Conservation (phyloP, 1,140 invertebrate genomes). For the Medauroidea extradentata region DNA sequence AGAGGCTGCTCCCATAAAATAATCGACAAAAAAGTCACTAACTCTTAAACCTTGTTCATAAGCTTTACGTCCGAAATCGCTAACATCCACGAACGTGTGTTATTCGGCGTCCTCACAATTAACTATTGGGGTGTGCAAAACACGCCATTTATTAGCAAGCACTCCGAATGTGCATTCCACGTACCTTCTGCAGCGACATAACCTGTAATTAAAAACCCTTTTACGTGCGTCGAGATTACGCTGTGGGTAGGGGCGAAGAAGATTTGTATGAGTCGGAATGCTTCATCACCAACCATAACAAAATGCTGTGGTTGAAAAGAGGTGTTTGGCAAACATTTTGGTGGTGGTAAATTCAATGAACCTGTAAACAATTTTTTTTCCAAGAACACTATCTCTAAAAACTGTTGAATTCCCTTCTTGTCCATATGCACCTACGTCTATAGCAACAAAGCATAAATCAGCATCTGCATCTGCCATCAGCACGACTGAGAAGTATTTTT, state of each 20-base stretch:
- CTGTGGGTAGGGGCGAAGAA: too few relatives aligned
- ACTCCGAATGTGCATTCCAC: constrained; percentile 35
- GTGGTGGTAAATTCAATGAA: neutral
- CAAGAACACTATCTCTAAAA: constrained; percentile 21
- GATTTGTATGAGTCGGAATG: too few relatives aligned
- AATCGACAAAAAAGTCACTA: neutral
- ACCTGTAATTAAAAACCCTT: constrained; percentile 33
- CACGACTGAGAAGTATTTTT: constrained; percentile 37
- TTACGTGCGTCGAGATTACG: constrained; percentile 18
- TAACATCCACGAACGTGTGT: neutral
- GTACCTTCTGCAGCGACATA: too few relatives aligned
- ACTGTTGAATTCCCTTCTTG: constrained; percentile 38
- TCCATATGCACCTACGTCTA: constrained; percentile 40
- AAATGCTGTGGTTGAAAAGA: constrained; percentile 13
- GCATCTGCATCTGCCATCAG: constrained; percentile 40
- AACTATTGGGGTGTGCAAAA: constrained; percentile 26
- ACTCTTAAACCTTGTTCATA: neutral
- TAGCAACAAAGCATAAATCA: constrained; percentile 22
- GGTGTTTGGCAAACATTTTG: constrained; percentile 10
- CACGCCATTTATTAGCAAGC: constrained; percentile 32
- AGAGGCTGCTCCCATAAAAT: neutral
- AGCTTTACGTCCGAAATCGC: neutral
- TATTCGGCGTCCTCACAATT: neutral
- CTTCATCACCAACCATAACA: constrained; percentile 30
- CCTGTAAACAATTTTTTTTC: neutral